Evolutionary conservation across 2,888 invertebrate genomes (phyloP), one percentile per base, ranked within the genome.

Genomic region (Eurytoma californica): DNA sequence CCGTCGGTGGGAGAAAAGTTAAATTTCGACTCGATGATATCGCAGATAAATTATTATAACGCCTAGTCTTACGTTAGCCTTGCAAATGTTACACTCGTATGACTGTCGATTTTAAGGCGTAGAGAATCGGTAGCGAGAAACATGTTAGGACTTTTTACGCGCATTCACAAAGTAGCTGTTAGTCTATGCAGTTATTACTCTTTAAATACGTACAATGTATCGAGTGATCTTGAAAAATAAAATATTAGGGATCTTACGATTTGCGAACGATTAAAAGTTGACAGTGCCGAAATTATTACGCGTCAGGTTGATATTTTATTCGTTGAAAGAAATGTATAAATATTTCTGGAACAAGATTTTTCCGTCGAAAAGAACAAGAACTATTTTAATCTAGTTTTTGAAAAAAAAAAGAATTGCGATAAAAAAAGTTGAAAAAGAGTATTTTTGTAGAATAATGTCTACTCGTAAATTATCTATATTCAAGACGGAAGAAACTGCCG

Each of bases 31-130:
- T 70, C 70, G 58, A 39, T 7, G 49, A 68, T 65, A 39, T 66
- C 60, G 28, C 78, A 80, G 61, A 67, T 77, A 78, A 77, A 80
- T 77, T 77, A 80, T 75, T 80, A 75, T 80, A 74, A 77, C 51
- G 73, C 75, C 80, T 80, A 80, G 80, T 80, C 80, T 77, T 80
- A 80, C 74, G 63, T 80, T 78, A 78, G 77, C 80, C 74, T 80
- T 77, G 74, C 74, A 68, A 51, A 51, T 72, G 66, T 73, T 58
- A 70, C 61, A 51, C 67, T 74, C 73, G 74, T 39, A 60, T 60
- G 73, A 66, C 66, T 63, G 68, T 65, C 57, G 51, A 66, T 70
- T 28, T 39, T 47, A 39, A 58, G 60, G 53, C 55, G 53, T 20
- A 30, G 63, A 68, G 49, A 68, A 57, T 28, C 49, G 14, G 60